Base-by-base conservation (phyloP, 2,888 invertebrate genomes). In the Ligdia adustata region DNA sequence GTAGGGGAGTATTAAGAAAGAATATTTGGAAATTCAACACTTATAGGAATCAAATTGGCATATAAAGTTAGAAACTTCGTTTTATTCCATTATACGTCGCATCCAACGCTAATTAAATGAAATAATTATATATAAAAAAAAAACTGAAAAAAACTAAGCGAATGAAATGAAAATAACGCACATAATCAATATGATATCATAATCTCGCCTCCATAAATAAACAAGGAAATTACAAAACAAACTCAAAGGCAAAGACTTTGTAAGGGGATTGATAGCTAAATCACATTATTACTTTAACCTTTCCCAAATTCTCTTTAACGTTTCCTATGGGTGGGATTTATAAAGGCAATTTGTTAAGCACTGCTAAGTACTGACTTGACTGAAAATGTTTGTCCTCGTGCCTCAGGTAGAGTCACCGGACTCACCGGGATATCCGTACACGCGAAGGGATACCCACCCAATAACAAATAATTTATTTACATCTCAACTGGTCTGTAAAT, bases 231-330 rank as follows among this genome's bases (percentile, higher is more conserved):
- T 59, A 65, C 61, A 60, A 71, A 69, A 65, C 61, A 60, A 71
- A 69, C 63, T 69, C 66, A 27, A 49, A 60, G 64, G 65, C 64
- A 62, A 64, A 57, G 68, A 65, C 64, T 70, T 66, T 66, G 63
- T 58, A 57, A 63, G 56, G 46, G 58, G 61, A 66, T 70, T 70
- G 68, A 68, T 64, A 62, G 64, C 66, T 64, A 62, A 65, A 64
- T 72, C 66, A 68, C 62, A 63, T 66, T 69, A 69, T 69, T 71
- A 66, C 61, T 62, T 63, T 55, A 62, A 63, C 62, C 64, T 71
- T 65, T 62, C 48, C 55, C 51, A 65, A 63, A 68, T 66, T 59
- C 59, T 55, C 57, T 42, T 46, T 46, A 49, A 64, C 57, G 57
- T 62, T 62, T 59, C 59, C 55, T 57, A 55, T 57, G 60, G 57